Percentiles rank a stretch among this genome's conserved stretches.
Conservation (phyloP, 1,140 invertebrate genomes). For the Cydia pomonella region DNA sequence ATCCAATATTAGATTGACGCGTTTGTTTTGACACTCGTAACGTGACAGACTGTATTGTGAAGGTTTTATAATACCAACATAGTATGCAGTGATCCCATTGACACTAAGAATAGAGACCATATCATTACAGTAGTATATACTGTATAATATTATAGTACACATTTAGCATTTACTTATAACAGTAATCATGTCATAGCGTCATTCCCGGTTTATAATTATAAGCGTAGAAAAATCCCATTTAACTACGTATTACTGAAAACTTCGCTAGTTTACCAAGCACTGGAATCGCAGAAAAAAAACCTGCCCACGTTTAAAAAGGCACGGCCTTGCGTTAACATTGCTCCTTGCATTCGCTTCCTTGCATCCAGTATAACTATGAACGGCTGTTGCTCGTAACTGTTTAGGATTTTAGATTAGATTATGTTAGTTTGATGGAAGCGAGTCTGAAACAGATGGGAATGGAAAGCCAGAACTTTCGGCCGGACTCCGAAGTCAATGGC, state of each 20-base stretch:
- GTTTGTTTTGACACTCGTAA: no score
- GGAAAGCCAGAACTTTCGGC: constrained; percentile 58
- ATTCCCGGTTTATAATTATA: background rate
- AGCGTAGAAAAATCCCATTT: constrained; percentile 1
- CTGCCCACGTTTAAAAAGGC: constrained; percentile 9
- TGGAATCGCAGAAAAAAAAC: background rate
- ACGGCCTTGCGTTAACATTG: background rate
- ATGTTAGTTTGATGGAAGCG: no score
- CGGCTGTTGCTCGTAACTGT: background rate
- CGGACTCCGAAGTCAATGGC: constrained; percentile 75
- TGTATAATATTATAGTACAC: no score
- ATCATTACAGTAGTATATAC: no score
- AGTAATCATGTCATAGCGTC: background rate
- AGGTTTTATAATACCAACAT: no score
- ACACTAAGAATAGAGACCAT: no score
- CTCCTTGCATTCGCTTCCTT: background rate
- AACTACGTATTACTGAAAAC: background rate
- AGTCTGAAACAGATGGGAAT: background rate
- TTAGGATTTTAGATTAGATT: no score
- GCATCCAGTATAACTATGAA: background rate
- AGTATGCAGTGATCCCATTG: no score
- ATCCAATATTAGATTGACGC: no score
- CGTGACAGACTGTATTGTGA: no score
- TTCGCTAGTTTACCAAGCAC: constrained; percentile 16
- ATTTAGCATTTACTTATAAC: background rate